Base-by-base conservation (phyloP, 1,140 invertebrate genomes). In the Anastrepha ludens region DNA sequence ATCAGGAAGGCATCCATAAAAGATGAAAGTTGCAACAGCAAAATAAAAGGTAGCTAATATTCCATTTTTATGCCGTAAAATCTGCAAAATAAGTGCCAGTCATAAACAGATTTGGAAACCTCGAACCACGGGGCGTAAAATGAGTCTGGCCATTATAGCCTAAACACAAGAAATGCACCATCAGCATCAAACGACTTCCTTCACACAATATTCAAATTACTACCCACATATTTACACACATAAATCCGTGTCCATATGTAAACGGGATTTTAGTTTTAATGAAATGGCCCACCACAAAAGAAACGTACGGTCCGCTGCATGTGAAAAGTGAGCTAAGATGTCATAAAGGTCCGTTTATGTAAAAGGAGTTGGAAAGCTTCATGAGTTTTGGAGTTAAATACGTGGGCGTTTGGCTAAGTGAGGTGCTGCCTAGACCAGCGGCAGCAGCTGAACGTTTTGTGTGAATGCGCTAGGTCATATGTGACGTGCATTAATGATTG, bases 301-400 rank as follows among this genome's bases (percentile, higher is more conserved):
- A 50, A 81, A 58, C 20, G 74, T n/a, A 81, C 44, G 74, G 74
- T 81, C 74, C 74, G 74, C 20, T 81, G 74, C 50, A 58, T 55
- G 44, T 55, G 74, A 58, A 81, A 81, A 81, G 74, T 81, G 74
- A 50, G 47, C 47, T 50, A 50, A 17, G 74, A 3, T 6, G 15
- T 81, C 41, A 55, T 55, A 55, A 55, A 81, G 47, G 20, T 67
- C 74, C 41, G 2, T 81, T 6, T n/a, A 17, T n/a, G n/a, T 7
- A 81, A 50, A 74, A n/a, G n/a, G 47, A 78, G 70, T 78, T 78
- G 44, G n/a, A 67, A 50, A 7, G 13, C 70, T 13, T 5, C n/a
- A 29, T 29, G n/a, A 1, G n/a, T 29, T 67, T 44, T 1, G 2
- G 47, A 29, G 6, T 8, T 81, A n/a, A 9, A 55, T 81, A 29